Percentiles rank a stretch among this genome's conserved stretches.
phyloP scores from a whole-genome alignment of 1,140 invertebrate genomes.

The Aphelinus certus region DNA sequence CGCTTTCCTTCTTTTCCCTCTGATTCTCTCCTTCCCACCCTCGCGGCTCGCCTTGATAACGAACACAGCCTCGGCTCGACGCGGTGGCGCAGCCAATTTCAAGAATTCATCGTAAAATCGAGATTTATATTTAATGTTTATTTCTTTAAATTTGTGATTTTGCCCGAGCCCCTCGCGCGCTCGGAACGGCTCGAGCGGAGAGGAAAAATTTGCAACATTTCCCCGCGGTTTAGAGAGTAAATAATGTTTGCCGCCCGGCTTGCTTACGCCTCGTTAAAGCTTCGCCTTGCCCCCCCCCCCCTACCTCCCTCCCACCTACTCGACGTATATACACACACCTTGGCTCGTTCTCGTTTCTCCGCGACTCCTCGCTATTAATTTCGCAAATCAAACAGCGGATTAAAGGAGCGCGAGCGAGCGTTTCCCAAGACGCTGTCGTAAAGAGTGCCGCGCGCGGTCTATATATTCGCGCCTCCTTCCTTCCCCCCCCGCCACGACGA shows the following conservation, averaged over 20 bases:
- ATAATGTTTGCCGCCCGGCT: conserved; percentile 6
- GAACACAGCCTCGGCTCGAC: conserved; percentile 20
- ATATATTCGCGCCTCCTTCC: neutral
- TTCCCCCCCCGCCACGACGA: too few relatives aligned
- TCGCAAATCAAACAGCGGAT: conserved; percentile 26
- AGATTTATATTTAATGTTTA: conserved; percentile 40
- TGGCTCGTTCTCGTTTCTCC: too few relatives aligned
- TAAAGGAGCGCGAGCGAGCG: neutral
- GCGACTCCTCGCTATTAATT: conserved; percentile 28
- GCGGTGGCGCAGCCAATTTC: conserved; percentile 33
- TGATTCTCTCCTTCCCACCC: conserved; percentile 10
- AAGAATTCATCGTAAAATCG: conserved; percentile 39
- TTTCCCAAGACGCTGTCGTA: conserved; percentile 7
- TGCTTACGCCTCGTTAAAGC: neutral
- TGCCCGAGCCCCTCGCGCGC: neutral
- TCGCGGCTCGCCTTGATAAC: conserved; percentile 34
- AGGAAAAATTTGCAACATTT: conserved; percentile 26
- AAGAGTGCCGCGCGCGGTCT: neutral
- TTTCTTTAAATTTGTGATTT: conserved; percentile 30
- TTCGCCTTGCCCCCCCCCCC: too few relatives aligned
- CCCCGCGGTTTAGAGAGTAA: conserved; percentile 17
- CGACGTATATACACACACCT: too few relatives aligned
- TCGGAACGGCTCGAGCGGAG: conserved; percentile 4
- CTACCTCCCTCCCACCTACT: too few relatives aligned
- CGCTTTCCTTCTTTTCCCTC: conserved; percentile 11